A percentile compares a stretch with the other conserved stretches of the same genome.
Evolutionary conservation across 2,113 vertebrate species (phyloP).

Genomic region (Mastomys coucha): DNA sequence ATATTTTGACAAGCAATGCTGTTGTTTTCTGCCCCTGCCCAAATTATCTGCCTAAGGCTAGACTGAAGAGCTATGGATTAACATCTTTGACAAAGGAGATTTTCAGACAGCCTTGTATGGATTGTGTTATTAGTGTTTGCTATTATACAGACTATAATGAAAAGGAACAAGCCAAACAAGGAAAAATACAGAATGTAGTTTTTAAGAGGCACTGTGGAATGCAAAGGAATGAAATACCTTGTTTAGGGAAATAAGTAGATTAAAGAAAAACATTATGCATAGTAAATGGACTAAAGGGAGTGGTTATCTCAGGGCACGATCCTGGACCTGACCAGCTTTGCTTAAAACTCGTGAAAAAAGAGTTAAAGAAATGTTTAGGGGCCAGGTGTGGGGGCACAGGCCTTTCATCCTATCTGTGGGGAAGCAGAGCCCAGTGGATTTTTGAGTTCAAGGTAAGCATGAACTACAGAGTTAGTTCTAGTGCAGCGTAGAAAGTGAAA

Average conservation of each 20-base stretch:
- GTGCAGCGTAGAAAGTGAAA: not conserved
- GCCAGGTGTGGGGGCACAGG: not conserved
- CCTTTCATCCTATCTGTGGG: not conserved
- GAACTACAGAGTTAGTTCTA: not conserved
- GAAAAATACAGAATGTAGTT: not conserved
- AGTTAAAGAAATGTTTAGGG: not conserved
- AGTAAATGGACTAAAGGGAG: not conserved
- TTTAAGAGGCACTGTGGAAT: not conserved
- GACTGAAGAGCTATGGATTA: not conserved
- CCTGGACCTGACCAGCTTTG: accelerated
- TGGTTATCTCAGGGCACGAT: not conserved
- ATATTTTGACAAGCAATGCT: not conserved
- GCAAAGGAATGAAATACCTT: not conserved
- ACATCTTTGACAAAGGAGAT: not conserved
- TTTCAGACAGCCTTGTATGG: not conserved
- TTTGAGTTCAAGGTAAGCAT: not conserved
- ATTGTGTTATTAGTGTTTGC: not conserved
- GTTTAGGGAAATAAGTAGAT: not conserved
- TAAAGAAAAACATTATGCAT: not conserved
- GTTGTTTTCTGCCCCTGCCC: not conserved
- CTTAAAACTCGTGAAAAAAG: not conserved
- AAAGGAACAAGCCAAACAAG: not conserved
- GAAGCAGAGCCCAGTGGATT: not conserved
- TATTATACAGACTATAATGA: not conserved
- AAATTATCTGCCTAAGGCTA: not conserved